Evolutionary conservation across 2,797 vertebrate genomes (phyloP).

Genomic region (Picus viridis): DNA sequence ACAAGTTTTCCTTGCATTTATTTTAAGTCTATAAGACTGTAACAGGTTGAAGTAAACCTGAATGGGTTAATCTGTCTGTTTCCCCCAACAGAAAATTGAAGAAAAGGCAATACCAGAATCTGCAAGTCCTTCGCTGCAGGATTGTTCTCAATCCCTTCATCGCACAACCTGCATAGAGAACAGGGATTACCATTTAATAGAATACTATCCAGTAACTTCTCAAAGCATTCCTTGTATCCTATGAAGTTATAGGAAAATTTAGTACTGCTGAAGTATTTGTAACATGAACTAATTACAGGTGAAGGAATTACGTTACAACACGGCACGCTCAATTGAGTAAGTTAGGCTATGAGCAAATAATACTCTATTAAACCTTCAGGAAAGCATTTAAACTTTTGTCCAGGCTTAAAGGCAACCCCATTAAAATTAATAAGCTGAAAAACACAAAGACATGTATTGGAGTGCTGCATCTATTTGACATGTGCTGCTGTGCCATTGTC

Average conservation of each 20-base stretch:
- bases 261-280: background rate
- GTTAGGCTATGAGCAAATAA: background rate
- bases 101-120: background rate
- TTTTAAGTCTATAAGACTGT: no score
- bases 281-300: background rate
- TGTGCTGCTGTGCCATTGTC: background rate
- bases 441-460: background rate
- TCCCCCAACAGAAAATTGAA: no score
- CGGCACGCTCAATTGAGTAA: no score
- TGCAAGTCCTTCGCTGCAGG: background rate
- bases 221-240: background rate
- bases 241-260: background rate
- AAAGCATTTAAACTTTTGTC: background rate
- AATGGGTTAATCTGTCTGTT: no score
- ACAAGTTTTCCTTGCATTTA: no score
- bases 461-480: background rate
- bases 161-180: background rate
- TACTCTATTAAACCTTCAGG: background rate
- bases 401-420: background rate
- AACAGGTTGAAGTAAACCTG: no score
- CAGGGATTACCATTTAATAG: background rate
- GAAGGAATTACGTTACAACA: background rate
- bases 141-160: background rate
- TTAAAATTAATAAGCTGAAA: background rate
- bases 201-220: background rate